Percentiles rank a stretch among this genome's conserved stretches.
These are phyloP conservation scores for Enteromius radiatus DNA, from an alignment of 2,797 vertebrate genomes.

Conservation along the genomic window DNA sequence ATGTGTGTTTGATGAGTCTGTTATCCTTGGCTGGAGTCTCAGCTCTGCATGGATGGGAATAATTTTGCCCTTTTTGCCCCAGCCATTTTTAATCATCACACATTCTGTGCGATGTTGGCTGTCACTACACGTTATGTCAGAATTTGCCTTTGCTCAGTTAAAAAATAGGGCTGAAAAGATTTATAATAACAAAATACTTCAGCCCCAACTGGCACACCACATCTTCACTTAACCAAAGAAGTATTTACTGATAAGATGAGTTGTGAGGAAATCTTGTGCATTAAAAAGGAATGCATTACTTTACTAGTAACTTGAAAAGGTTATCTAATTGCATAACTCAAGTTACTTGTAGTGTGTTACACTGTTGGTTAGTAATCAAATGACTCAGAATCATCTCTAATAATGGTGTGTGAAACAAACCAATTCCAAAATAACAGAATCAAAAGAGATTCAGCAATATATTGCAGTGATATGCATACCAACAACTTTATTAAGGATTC, in stretches of 20 bases:
- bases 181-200: slow-evolving; percentile 21
- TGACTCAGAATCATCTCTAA: neutral
- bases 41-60: slow-evolving; percentile 10
- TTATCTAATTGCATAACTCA: too few species aligned
- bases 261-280: neutral
- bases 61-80: neutral
- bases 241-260: slow-evolving; percentile 20
- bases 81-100: slow-evolving; percentile 13
- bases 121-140: slow-evolving; percentile 35
- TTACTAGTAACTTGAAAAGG: neutral
- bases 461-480: neutral
- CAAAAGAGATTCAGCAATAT: neutral
- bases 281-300: neutral
- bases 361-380: neutral
- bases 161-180: slow-evolving; percentile 44
- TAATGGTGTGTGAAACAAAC: neutral
- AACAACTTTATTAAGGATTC: neutral
- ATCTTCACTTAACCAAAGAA: slow-evolving; percentile 41
- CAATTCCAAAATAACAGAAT: too few species aligned
- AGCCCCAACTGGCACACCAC: slow-evolving; percentile 2
- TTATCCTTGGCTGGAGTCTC: slow-evolving; percentile 31
- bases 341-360: too few species aligned
- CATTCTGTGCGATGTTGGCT: slow-evolving; percentile 36
- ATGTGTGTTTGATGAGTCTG: slow-evolving; percentile 15
- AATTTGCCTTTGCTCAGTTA: slow-evolving; percentile 40